phyloP scores from a whole-genome alignment of 2,113 vertebrate species.

The Cygnus atratus region DNA sequence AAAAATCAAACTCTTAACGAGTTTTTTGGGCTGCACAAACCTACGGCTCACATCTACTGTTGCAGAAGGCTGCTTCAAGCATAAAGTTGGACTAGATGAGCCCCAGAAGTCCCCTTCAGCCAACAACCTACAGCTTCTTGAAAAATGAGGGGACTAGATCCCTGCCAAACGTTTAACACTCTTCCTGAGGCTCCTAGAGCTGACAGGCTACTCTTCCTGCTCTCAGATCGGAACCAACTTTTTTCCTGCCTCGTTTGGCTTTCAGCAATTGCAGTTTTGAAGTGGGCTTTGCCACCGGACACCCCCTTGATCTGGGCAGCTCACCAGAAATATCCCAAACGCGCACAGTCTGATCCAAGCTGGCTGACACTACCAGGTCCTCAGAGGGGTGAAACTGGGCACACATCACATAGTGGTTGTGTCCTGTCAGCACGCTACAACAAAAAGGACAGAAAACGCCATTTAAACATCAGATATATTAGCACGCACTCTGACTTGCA shows the following conservation, averaged over 20 bases:
- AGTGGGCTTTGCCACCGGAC: background rate
- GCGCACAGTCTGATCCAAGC: conserved; percentile 96
- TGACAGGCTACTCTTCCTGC: background rate
- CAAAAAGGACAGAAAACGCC: background rate
- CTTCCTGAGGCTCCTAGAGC: background rate
- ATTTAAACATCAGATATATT: background rate
- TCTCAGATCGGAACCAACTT: accelerated
- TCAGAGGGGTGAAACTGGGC: conserved; percentile 96
- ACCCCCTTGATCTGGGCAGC: conserved; percentile 69
- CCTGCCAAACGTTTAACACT: too few relatives aligned
- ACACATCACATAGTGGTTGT: conserved; percentile 99
- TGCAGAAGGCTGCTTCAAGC: background rate
- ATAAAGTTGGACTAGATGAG: too few relatives aligned
- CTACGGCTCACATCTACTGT: background rate
- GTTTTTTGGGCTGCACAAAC: background rate
- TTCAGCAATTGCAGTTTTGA: conserved; percentile 56
- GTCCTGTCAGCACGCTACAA: conserved; percentile 91
- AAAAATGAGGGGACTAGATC: background rate
- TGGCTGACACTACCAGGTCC: conserved; percentile 96
- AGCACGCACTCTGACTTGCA: background rate
- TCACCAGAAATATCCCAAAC: conserved; percentile 99
- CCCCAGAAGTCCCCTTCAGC: background rate
- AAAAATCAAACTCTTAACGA: background rate
- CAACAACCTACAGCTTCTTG: accelerated
- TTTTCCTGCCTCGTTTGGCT: background rate